Evolutionary conservation across 1,140 invertebrate genomes (phyloP).

Genomic region (Calosoma granatense): DNA sequence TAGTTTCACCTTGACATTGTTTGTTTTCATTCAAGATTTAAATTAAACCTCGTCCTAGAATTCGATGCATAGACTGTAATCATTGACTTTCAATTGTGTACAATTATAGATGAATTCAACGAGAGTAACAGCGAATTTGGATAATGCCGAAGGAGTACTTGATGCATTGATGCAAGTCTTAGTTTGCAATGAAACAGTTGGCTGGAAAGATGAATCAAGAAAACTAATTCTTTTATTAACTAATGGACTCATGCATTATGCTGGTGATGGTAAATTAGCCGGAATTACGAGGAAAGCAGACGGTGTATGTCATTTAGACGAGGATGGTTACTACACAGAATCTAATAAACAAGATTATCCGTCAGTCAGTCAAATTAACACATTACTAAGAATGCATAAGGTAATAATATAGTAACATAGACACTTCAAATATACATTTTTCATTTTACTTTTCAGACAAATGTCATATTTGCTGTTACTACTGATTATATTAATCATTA

Average conservation of each 20-base stretch:
- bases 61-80: too few relatives aligned
- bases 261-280: constrained; percentile 35
- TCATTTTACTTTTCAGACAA: constrained; percentile 32
- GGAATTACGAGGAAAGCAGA: constrained; percentile 29
- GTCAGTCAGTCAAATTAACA: constrained; percentile 47
- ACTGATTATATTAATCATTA: constrained; percentile 42
- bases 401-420: constrained; percentile 22
- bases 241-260: constrained; percentile 34
- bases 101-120: constrained; percentile 19
- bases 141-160: constrained; percentile 49
- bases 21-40: too few relatives aligned
- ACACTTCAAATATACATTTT: constrained; percentile 11
- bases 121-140: constrained; percentile 44
- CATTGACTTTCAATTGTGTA: too few relatives aligned
- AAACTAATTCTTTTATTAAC: constrained; percentile 35
- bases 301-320: constrained; percentile 43
- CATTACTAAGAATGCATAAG: constrained; percentile 43
- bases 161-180: constrained; percentile 50
- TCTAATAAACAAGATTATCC: constrained; percentile 49
- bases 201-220: constrained; percentile 31
- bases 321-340: constrained; percentile 42
- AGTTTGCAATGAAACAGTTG: constrained; percentile 30
- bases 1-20: too few relatives aligned
- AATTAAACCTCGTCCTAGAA: too few relatives aligned
- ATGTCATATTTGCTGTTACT: constrained; percentile 51